Evolutionary conservation across 2,888 invertebrate genomes (phyloP).

Genomic region (Lasioglossum zephyrum): DNA sequence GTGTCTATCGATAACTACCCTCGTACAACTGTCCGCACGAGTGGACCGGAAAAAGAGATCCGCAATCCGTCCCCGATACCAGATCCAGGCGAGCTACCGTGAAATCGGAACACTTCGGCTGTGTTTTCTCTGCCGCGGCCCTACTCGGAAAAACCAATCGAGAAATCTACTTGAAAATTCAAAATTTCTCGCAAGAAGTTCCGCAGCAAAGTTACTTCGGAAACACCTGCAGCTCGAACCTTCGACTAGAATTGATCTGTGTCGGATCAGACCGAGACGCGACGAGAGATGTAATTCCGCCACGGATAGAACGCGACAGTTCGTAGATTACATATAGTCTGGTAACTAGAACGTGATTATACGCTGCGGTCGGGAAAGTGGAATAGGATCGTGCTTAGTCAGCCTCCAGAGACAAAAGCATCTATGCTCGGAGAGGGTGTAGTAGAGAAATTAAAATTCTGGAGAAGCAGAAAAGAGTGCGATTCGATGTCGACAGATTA

Average conservation of each 20-base stretch:
- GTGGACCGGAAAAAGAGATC: conserved; percentile 28
- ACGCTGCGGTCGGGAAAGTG: neutral
- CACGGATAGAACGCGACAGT: neutral
- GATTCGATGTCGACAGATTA: neutral
- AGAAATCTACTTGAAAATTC: neutral
- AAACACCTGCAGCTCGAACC: neutral
- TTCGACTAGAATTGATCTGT: neutral
- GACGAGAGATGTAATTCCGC: neutral
- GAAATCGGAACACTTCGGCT: conserved; percentile 8
- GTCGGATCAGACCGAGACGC: neutral
- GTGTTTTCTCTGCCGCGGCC: neutral
- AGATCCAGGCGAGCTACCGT: neutral
- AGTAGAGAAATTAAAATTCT: neutral
- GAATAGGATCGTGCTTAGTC: neutral
- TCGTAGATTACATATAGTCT: neutral
- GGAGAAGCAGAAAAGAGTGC: too few species aligned
- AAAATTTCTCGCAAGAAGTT: neutral
- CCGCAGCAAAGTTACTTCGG: neutral
- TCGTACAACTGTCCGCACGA: conserved; percentile 45
- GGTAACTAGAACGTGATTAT: neutral
- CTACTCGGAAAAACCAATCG: neutral
- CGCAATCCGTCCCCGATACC: neutral
- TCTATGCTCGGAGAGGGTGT: neutral
- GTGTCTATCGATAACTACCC: conserved; percentile 41
- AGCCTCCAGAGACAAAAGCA: neutral